Conservation (phyloP, 2,888 invertebrate species). For the Dugesia japonica region DNA sequence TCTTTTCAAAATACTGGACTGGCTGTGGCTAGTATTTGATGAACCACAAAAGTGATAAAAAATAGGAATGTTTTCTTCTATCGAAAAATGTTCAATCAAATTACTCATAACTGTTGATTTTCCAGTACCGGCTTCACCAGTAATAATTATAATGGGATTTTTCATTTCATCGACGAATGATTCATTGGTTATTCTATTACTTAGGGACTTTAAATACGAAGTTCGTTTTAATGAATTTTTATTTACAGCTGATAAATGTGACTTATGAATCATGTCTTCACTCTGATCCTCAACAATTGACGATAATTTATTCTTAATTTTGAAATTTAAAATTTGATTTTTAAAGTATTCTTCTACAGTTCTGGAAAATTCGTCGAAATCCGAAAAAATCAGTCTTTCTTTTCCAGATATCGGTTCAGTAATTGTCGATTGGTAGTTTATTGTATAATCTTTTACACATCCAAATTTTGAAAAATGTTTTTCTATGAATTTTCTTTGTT, state of each 20-base stretch:
- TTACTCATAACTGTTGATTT: conserved; percentile 43
- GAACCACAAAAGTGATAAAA: not conserved
- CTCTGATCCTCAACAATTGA: not conserved
- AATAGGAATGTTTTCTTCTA: not conserved
- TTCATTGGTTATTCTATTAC: not conserved
- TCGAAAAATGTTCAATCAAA: conserved; percentile 17
- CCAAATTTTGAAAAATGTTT: conserved; percentile 12
- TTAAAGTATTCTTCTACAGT: not conserved
- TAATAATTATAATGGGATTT: conserved; percentile 12
- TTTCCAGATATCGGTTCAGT: not conserved
- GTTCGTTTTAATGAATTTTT: not conserved
- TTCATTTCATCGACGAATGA: not conserved
- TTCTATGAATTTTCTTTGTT: conserved; percentile 21
- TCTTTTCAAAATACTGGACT: not conserved
- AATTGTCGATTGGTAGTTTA: not conserved
- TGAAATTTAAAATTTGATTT: not conserved
- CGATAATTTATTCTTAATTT: not conserved
- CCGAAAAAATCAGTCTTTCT: conserved; percentile 17
- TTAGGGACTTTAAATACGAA: not conserved
- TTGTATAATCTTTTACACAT: not conserved
- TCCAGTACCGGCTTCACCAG: conserved; percentile 39
- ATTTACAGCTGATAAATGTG: not conserved
- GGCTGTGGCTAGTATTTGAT: not conserved
- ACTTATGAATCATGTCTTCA: conserved; percentile 9
- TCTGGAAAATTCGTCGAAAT: not conserved